Evolutionary conservation across 1,140 invertebrate species (phyloP).

Genomic region (Papilio polyxenes): DNA sequence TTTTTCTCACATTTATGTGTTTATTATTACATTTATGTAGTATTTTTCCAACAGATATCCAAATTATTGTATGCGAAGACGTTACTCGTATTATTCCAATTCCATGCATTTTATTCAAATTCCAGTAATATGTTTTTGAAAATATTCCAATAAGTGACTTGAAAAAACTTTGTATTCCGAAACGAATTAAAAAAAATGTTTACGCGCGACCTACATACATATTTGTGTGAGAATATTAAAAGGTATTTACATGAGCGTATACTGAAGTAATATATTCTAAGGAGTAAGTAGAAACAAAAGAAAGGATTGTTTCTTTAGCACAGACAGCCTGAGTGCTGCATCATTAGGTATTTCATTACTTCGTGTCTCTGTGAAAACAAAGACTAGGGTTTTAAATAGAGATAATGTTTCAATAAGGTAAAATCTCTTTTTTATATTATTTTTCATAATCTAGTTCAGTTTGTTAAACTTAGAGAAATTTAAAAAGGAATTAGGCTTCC

Average conservation of each 20-base stretch:
- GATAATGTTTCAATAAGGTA: not conserved
- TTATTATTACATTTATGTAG: no score
- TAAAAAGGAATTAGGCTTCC: not conserved
- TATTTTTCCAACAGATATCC: no score
- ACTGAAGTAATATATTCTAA: not conserved
- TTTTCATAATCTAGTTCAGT: no score
- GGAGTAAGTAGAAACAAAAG: not conserved
- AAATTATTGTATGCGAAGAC: no score
- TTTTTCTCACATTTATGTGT: no score
- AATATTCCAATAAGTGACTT: not conserved
- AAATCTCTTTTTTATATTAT: no score
- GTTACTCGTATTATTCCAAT: no score
- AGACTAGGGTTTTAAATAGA: not conserved
- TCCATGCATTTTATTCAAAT: no score
- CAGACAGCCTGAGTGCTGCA: slow-evolving; percentile 18
- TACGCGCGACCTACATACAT: slow-evolving; percentile 3
- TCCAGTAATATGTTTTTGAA: not conserved
- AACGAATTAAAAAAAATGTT: not conserved
- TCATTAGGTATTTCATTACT: slow-evolving; percentile 6
- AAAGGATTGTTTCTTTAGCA: slow-evolving; percentile 12
- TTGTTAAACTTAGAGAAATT: no score
- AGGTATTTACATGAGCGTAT: slow-evolving; percentile 9
- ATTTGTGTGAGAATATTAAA: not conserved
- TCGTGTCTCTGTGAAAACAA: not conserved
- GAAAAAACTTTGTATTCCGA: not conserved